Base-by-base conservation (phyloP, 1,140 invertebrate species). In the Papilio polyxenes region DNA sequence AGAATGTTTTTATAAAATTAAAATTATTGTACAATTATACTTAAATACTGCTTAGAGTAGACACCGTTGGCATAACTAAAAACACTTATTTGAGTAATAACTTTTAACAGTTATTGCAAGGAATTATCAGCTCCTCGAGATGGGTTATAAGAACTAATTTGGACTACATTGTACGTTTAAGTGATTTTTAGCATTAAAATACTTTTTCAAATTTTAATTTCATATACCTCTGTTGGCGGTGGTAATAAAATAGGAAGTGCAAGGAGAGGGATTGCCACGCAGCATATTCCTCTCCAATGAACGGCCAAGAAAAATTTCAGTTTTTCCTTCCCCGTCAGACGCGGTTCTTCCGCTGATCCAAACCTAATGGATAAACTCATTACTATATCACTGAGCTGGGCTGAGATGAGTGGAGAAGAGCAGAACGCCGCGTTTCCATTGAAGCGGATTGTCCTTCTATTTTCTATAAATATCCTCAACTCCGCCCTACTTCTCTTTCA, bases 241-340 rank as follows among this genome's bases (percentile, higher is more conserved):
- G 40, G 40, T 44, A 40, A 17, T 8, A 86, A 11, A 17, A 89
- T 81, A 20, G 82, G 79, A 78, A 87, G 82, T 8, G 88, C 81
- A 10, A 87, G 48, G 8, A 87, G 31, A 15, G 89, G 88, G 3
- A 56, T 40, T 3, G 85, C 1, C 13, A 87, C 15, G 81, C 83
- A 82, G 75, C 83, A 10, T 72, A 83, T 65, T 6, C 65, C 75
- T 20, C 72, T 72, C 86, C 86, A 91, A 82, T 91, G 89, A 1
- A 87, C 84, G 7, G 77, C 72, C 5, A 85, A 31, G 74, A 89
- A 87, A 31, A 87, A 77, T 82, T 87, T 87, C 6, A 85, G 2
- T 62, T 86, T 90, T 3, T 89, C 86, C 10, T 31, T 51, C 2
- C 13, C 9, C 0, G 53, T 78, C 76, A 90, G 40, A 7, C 62